Evolutionary conservation across 2,888 invertebrate species (phyloP).

Genomic region (Eilema griseolum): DNA sequence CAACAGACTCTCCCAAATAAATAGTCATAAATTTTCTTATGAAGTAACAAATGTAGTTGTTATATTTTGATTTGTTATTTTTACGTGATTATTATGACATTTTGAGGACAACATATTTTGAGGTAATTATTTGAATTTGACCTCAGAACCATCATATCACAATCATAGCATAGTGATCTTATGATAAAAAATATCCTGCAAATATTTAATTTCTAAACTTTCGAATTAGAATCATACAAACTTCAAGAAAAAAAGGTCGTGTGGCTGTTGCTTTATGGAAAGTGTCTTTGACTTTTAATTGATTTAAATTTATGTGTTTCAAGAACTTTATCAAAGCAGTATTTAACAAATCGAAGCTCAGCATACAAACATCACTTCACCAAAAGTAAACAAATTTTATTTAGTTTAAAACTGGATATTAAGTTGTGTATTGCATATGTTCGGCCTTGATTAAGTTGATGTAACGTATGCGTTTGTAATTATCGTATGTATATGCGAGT

Average conservation of each 20-base stretch:
- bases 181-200: neutral
- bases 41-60: neutral
- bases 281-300: neutral
- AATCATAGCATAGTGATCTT: neutral
- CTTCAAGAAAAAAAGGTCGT: neutral
- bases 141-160: too few relatives aligned
- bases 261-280: neutral
- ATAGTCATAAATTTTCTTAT: neutral
- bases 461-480: conserved; percentile 20
- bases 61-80: neutral
- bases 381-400: conserved; percentile 27
- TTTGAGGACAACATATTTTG: neutral
- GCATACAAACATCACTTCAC: conserved; percentile 27
- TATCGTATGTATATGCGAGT: conserved; percentile 31
- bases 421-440: conserved; percentile 1
- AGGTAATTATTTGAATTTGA: neutral
- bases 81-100: neutral
- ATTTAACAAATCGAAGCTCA: neutral
- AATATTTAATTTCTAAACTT: neutral
- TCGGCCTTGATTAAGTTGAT: conserved; percentile 10
- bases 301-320: neutral
- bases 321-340: neutral
- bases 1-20: neutral
- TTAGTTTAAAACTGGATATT: neutral
- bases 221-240: neutral